Percentiles rank a stretch among this genome's conserved stretches.
Conservation (phyloP, 2,888 invertebrate species). For the Dynastes grantii region DNA sequence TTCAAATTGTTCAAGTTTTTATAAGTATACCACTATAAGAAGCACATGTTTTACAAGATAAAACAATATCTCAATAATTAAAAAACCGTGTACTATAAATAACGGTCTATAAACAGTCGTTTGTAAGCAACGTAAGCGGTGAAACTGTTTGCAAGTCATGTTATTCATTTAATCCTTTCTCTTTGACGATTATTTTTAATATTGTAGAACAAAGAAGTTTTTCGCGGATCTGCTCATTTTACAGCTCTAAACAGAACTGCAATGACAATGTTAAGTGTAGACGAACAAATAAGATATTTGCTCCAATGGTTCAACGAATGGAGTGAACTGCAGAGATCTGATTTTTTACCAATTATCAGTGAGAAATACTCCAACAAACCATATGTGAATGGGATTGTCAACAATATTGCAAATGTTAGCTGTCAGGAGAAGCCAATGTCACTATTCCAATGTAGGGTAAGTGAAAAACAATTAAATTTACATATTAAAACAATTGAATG, state of each 20-base stretch:
- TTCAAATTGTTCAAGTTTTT: conserved; percentile 53
- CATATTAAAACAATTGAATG: conserved; percentile 36
- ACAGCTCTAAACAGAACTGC: conserved; percentile 57
- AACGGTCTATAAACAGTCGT: not conserved
- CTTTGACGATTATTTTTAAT: conserved; percentile 54
- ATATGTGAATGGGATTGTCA: conserved; percentile 83
- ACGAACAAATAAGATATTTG: conserved; percentile 86
- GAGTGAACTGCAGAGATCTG: conserved; percentile 89
- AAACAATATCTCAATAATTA: conserved; percentile 31
- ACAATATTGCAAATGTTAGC: conserved; percentile 78
- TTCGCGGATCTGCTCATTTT: conserved; percentile 55
- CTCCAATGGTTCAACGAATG: conserved; percentile 92
- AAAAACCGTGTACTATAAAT: conserved; percentile 22
- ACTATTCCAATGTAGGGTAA: conserved; percentile 86
- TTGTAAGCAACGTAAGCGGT: conserved; percentile 22
- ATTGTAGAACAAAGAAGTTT: conserved; percentile 50
- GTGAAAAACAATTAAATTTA: conserved; percentile 59
- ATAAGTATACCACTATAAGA: conserved; percentile 9
- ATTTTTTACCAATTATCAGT: conserved; percentile 85
- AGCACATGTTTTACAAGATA: conserved; percentile 23
- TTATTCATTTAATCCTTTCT: conserved; percentile 51
- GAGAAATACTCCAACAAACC: conserved; percentile 77
- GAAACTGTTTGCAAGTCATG: conserved; percentile 54
- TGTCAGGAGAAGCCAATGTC: conserved; percentile 86
- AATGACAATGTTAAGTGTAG: conserved; percentile 72